These are phyloP conservation scores for Drosophila grimshawi DNA, from an alignment of 1,140 invertebrate genomes.

Conservation along the genomic window DNA sequence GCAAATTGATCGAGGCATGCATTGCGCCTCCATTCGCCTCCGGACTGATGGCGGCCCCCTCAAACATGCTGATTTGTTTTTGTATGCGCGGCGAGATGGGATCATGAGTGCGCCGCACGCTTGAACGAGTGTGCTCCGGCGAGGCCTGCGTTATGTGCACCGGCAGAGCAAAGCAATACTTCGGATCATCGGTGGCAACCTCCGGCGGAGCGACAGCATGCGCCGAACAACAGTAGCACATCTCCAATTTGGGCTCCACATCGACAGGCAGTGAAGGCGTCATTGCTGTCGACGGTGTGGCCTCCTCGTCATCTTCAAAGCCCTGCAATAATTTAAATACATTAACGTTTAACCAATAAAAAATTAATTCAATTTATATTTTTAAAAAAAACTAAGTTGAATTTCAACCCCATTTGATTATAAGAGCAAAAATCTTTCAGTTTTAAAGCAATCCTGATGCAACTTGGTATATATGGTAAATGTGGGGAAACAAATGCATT, in stretches of 20 bases:
- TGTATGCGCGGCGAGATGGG: conserved; percentile 75
- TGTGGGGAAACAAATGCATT: too few relatives aligned
- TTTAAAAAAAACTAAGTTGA: too few relatives aligned
- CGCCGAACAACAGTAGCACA: conserved; percentile 69
- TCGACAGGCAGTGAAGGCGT: conserved; percentile 70
- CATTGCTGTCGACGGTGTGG: conserved; percentile 85
- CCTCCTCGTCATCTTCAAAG: conserved; percentile 85
- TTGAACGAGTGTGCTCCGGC: conserved; percentile 49
- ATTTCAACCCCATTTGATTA: too few relatives aligned
- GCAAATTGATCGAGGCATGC: conserved; percentile 75
- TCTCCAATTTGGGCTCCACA: conserved; percentile 64
- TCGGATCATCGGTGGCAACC: conserved; percentile 63
- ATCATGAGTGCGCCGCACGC: conserved; percentile 65
- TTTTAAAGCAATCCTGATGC: too few relatives aligned
- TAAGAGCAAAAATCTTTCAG: too few relatives aligned
- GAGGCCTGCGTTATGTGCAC: conserved; percentile 60
- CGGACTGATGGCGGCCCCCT: conserved; percentile 41
- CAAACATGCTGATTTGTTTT: conserved; percentile 80
- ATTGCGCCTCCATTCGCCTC: conserved; percentile 37
- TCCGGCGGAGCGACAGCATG: conserved; percentile 70
- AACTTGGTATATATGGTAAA: too few relatives aligned
- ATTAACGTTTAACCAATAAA: too few relatives aligned
- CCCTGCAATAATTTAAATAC: conserved; percentile 42
- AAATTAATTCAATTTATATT: too few relatives aligned
- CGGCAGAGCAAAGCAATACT: conserved; percentile 55